Conservation (phyloP, 2,113 vertebrate species). For the Phainopepla nitens region DNA sequence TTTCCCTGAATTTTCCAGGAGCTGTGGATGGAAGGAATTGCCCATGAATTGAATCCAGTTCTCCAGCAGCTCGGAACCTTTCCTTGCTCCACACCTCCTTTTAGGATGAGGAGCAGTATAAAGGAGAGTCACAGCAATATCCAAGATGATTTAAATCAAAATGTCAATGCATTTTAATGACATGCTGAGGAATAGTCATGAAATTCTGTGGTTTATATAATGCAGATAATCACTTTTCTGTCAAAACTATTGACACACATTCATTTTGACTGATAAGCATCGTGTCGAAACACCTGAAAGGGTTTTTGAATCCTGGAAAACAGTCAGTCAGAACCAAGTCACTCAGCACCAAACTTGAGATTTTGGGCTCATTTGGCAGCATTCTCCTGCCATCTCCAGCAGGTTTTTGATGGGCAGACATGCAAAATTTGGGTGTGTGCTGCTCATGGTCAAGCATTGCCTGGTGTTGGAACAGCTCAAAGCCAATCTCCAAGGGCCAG, state of each 20-base stretch:
- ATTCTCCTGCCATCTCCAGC: fast-evolving
- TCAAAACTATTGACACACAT: conserved; percentile 29
- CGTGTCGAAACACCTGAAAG: not conserved
- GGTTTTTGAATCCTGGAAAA: not conserved
- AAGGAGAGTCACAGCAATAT: not conserved
- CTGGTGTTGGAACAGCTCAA: not conserved
- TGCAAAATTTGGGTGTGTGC: not conserved
- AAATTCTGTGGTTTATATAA: not conserved
- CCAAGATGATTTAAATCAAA: not conserved
- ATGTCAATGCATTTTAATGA: not conserved
- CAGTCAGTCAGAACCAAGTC: not conserved
- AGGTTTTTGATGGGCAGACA: not conserved
- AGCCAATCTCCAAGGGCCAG: not conserved
- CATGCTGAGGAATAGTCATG: not conserved
- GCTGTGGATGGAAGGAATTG: not conserved
- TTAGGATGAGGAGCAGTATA: not conserved
- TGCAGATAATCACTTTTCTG: not conserved
- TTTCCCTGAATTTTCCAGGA: not conserved
- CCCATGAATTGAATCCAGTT: fast-evolving
- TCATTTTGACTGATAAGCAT: not conserved
- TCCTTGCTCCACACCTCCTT: not conserved
- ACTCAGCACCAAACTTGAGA: not conserved
- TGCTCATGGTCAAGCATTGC: fast-evolving
- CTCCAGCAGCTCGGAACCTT: not conserved
- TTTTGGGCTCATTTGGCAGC: not conserved